Evolutionary conservation across 2,888 invertebrate species (phyloP).

Genomic region (Agonopterix alstromeriana): DNA sequence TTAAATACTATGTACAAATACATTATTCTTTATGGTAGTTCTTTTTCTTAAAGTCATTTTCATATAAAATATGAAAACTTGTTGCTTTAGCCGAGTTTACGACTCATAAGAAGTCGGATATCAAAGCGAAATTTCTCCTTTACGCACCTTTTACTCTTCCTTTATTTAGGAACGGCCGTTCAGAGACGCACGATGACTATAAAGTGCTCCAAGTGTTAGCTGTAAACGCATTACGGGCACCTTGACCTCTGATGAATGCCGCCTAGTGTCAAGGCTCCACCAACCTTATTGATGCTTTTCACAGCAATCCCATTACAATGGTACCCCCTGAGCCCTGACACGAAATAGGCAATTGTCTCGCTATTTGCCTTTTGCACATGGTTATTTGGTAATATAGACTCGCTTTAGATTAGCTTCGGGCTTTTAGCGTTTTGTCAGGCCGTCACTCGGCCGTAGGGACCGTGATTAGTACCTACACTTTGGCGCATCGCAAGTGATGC

Average conservation of each 20-base stretch:
- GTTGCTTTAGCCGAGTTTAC: too few species aligned
- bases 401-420: slow-evolving; percentile 18
- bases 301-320: slow-evolving; percentile 32
- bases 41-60: not conserved
- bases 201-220: slow-evolving; percentile 44
- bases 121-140: slow-evolving; percentile 25
- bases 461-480: too few species aligned
- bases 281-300: slow-evolving; percentile 37
- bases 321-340: slow-evolving; percentile 25
- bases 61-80: not conserved
- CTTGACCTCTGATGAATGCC: slow-evolving; percentile 47
- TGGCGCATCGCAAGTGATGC: too few species aligned
- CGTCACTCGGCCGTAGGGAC: too few species aligned
- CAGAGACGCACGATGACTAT: slow-evolving; percentile 39
- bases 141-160: slow-evolving; percentile 26
- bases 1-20: too few species aligned
- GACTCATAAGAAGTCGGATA: slow-evolving; percentile 14
- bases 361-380: slow-evolving; percentile 22
- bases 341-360: slow-evolving; percentile 40
- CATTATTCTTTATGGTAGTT: too few species aligned
- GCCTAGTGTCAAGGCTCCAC: slow-evolving; percentile 46
- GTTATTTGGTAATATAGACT: slow-evolving; percentile 26
- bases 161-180: slow-evolving; percentile 36
- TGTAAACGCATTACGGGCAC: slow-evolving; percentile 48
- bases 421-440: too few species aligned